Evolutionary conservation across 1,140 invertebrate species (phyloP).

Genomic region (Alviniconcha marisindica): DNA sequence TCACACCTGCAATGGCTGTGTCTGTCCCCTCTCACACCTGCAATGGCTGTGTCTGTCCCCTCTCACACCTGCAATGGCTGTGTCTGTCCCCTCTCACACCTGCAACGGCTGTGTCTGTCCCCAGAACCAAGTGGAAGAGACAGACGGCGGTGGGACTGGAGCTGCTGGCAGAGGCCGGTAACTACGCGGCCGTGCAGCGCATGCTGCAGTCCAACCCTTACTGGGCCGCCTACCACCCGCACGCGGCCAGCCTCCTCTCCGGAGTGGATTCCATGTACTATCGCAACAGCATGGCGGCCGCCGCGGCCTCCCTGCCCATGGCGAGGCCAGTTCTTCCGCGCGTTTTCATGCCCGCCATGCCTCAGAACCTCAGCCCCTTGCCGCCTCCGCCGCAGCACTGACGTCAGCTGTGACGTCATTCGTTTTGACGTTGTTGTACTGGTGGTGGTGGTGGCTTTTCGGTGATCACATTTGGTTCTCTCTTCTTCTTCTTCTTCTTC

Average conservation of each 20-base stretch:
- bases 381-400: conserved; percentile 54
- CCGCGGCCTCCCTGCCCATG: conserved; percentile 69
- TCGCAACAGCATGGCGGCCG: conserved; percentile 67
- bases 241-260: conserved; percentile 67
- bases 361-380: conserved; percentile 72
- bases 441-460: not conserved
- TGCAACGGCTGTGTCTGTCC: no score
- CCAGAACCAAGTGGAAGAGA: conserved; percentile 99
- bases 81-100: no score
- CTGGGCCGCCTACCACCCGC: conserved; percentile 77
- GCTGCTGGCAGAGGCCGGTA: conserved; percentile 95
- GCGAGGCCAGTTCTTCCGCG: conserved; percentile 55
- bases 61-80: no score
- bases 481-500: no score
- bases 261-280: conserved; percentile 72
- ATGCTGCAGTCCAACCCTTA: conserved; percentile 88
- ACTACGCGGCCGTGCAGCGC: conserved; percentile 96
- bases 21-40: no score
- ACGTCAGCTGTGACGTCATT: not conserved
- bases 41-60: no score
- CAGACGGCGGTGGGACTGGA: conserved; percentile 98
- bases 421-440: not conserved
- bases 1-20: no score
- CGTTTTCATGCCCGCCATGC: conserved; percentile 74
- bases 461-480: not conserved